phyloP scores from a whole-genome alignment of 2,888 invertebrate species.

The Masnerella sp. region DNA sequence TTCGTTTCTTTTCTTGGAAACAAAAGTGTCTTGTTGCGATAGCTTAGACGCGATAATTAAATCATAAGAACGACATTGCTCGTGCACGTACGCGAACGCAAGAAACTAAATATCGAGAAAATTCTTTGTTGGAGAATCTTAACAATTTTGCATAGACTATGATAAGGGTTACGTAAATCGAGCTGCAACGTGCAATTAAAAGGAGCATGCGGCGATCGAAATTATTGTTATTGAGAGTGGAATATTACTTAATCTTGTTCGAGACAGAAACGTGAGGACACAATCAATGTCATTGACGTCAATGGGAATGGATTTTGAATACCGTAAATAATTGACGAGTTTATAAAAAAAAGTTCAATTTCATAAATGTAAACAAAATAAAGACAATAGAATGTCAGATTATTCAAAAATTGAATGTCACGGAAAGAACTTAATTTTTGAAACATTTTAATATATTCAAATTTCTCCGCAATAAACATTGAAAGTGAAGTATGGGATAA shows the following conservation, averaged over 20 bases:
- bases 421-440: no score
- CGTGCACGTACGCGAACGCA: constrained; percentile 23
- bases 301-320: constrained; percentile 6
- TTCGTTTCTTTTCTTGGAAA: constrained; percentile 24
- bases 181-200: constrained; percentile 45
- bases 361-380: no score
- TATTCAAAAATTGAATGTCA: no score
- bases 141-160: constrained; percentile 50
- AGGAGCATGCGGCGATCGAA: constrained; percentile 29
- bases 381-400: no score
- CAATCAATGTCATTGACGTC: constrained; percentile 1
- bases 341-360: no score
- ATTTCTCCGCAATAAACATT: no score
- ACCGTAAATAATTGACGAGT: no score
- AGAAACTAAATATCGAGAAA: constrained; percentile 29
- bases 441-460: no score
- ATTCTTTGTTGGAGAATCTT: constrained; percentile 42
- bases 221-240: constrained; percentile 38
- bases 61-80: constrained; percentile 33
- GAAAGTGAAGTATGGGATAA: no score
- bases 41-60: constrained; percentile 34
- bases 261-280: neutral
- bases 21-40: constrained; percentile 41
- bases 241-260: constrained; percentile 22
- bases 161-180: constrained; percentile 40